Base-by-base conservation (phyloP, 1,140 invertebrate genomes). In the Thalassaphorura encarpata region DNA sequence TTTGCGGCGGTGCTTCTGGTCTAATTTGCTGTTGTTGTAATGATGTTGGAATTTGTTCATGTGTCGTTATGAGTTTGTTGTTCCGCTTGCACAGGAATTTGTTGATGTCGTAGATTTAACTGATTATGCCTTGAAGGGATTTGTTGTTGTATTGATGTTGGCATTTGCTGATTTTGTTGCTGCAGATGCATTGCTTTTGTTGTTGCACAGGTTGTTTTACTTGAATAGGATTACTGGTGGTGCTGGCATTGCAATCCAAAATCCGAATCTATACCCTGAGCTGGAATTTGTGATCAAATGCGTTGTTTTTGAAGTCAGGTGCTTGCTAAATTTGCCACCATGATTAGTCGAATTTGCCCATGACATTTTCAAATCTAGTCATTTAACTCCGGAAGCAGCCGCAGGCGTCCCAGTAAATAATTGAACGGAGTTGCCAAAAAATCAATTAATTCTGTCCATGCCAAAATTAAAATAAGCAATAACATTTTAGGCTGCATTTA, bases 271-370 rank as follows among this genome's bases (percentile, higher is more conserved):
- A 18, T 26, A 26, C 3, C 40, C 43, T 19, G 21, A 24, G 5
- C 31, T 33, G 36, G 18, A 28, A 42, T 64, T 64, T 19, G 41
- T 50, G n/a, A 64, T 48, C 21, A 64, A 28, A 58, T 64, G 60
- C 0, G 63, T 64, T 21, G 40, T 41, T 21, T 31, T 42, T 28
- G 26, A 15, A 5, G 51, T 54, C 6, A 64, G 51, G 43, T 49
- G 16, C 19, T 31, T 45, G 27, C 39, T 21, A 18, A 56, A 60
- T 6, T 21, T 39, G 6, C 63, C 63, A 19, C 59, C 56, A 24
- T 64, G 46, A 36, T 33, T 61, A 3, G 56, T 48, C 2, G 61
- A n/a, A 36, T 15, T 26, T 21, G 52, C 45, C 56, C 59, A 61
- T 16, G 61, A 16, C 16, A n/a, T 31, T 51, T 53, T 59, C 18